Percentiles rank a stretch among this genome's conserved stretches.
Conservation (phyloP, 2,888 invertebrate species). For the Ernsta delagoae region DNA sequence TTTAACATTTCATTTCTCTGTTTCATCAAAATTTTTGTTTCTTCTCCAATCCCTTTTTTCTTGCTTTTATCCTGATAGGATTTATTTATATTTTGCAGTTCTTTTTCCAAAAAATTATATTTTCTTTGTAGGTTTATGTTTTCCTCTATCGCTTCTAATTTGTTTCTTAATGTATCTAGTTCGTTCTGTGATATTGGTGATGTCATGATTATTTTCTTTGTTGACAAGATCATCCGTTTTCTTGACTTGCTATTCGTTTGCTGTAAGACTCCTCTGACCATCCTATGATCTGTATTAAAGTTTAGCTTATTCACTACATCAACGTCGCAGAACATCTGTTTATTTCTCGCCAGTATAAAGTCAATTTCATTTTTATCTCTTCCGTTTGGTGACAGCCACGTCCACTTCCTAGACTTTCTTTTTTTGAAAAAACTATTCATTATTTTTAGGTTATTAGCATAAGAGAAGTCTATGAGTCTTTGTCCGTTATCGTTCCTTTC, state of each 20-base stretch:
- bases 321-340: conserved; percentile 6
- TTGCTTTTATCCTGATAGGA: conserved; percentile 14
- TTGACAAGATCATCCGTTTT: conserved; percentile 2
- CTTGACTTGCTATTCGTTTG: conserved; percentile 8
- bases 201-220: conserved; percentile 2
- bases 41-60: conserved; percentile 28
- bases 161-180: conserved; percentile 15
- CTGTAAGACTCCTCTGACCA: conserved; percentile 21
- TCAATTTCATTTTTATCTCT: conserved; percentile 29
- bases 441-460: conserved; percentile 34
- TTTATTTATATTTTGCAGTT: conserved; percentile 22
- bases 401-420: conserved; percentile 34
- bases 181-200: conserved; percentile 23
- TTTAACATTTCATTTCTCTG: conserved; percentile 35
- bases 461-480: conserved; percentile 30
- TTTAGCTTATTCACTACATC: conserved; percentile 22
- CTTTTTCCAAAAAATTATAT: conserved; percentile 32
- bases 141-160: conserved; percentile 17
- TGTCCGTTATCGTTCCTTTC: conserved; percentile 24
- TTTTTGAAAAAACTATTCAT: conserved; percentile 37
- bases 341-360: conserved; percentile 1
- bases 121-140: conserved; percentile 28
- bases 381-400: conserved; percentile 35
- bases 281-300: conserved; percentile 26
- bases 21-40: conserved; percentile 32